Base-by-base conservation (phyloP, 2,113 vertebrate genomes). In the Agapornis roseicollis region DNA sequence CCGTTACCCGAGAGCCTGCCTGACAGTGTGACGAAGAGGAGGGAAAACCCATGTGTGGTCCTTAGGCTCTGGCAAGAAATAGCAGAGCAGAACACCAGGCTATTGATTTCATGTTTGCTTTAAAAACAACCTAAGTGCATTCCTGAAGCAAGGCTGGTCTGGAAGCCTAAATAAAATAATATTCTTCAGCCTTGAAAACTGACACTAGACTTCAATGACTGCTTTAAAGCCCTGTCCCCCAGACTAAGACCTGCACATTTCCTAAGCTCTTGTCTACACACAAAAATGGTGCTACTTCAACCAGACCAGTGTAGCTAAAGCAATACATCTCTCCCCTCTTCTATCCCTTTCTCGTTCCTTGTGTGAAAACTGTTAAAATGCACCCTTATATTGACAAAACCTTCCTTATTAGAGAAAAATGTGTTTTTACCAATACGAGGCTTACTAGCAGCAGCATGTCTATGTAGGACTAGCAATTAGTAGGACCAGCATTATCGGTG, bases 101-200 rank as follows among this genome's bases (percentile, higher is more conserved):
- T 94, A 94, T 90, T 56, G 74, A 95, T 89, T 95, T 97, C 63
- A 53, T 95, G 95, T 97, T 97, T 94, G 94, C 93, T 97, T 96
- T 97, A 95, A 96, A 97, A 97, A 96, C 95, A 97, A 95, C 93
- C 93, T 96, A 94, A 97, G 93, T 96, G 92, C 94, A 96, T 96
- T 96, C 94, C 95, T 96, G 95, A 82, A 96, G 90, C 82, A 95
- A 90, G 90, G 94, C 94, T 95, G 85, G 91, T 94, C 89, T 95
- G 91, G 91, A 96, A 96, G 95, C 95, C 95, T 96, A 96, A 97
- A 96, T 95, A 96, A 97, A 96, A 95, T 96, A 97, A 97, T 96
- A 93, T 96, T 97, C 95, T 97, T 96, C 93, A 95, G 95, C 89
- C 96, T 96, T 97, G 95, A 97, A 97, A 97, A 92, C 93, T 95